These are phyloP conservation scores for Paratilapia polleni DNA, from an alignment of 2,113 vertebrate genomes.

Conservation along the genomic window DNA sequence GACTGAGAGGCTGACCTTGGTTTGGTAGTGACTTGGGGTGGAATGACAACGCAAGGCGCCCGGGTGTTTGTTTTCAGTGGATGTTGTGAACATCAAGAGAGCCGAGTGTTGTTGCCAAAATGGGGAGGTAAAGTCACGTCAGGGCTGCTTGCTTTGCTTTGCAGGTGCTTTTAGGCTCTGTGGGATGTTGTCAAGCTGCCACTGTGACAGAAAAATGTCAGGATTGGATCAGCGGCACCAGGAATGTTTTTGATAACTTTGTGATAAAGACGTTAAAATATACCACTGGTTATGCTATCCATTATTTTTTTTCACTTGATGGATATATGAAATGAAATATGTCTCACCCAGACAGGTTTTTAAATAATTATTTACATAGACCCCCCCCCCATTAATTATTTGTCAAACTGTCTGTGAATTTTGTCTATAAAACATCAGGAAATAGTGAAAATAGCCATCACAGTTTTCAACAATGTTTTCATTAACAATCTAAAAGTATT, in stretches of 20 bases:
- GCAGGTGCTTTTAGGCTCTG: conserved; percentile 44
- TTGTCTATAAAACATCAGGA: background rate
- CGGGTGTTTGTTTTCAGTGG: conserved; percentile 29
- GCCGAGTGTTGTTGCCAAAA: conserved; percentile 15
- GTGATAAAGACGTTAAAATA: background rate
- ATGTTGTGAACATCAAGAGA: conserved; percentile 47
- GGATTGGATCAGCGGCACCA: background rate
- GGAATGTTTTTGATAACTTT: background rate
- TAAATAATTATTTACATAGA: too few species aligned
- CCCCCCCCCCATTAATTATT: background rate
- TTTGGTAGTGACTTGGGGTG: conserved; percentile 9
- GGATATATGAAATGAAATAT: too few species aligned
- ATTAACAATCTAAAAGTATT: background rate
- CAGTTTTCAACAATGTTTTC: background rate
- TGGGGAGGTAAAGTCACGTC: conserved; percentile 35
- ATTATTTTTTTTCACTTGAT: too few species aligned
- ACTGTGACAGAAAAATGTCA: conserved; percentile 9
- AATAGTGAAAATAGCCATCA: background rate
- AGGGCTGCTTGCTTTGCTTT: conserved; percentile 38
- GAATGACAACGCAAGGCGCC: background rate
- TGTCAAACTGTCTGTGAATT: background rate
- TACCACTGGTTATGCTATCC: background rate
- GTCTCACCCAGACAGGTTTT: too few species aligned
- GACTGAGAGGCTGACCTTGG: conserved; percentile 54
- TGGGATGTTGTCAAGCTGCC: conserved; percentile 47